Evolutionary conservation across 2,113 vertebrate genomes (phyloP).

Genomic region (Pipa parva): DNA sequence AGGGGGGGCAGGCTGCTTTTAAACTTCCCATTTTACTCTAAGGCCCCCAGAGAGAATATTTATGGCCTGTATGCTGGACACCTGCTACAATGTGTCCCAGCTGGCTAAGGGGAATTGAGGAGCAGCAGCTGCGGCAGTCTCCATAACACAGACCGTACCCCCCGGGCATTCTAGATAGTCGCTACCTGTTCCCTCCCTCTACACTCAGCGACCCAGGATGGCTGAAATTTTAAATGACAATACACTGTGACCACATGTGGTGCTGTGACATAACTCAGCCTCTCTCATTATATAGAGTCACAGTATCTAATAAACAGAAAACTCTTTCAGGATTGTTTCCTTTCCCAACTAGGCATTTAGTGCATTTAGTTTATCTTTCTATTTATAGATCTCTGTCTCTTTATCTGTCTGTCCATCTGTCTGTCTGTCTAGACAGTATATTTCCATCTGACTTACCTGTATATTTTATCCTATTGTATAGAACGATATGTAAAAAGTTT

Average conservation of each 20-base stretch:
- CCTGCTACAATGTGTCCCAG: conserved; percentile 29
- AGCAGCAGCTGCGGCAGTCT: conserved; percentile 7
- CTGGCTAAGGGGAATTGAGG: conserved; percentile 8
- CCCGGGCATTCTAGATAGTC: background rate
- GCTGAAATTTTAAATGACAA: conserved; percentile 24
- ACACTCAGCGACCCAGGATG: conserved; percentile 24
- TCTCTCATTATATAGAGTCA: background rate
- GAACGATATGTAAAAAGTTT: no score
- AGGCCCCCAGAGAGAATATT: conserved; percentile 20
- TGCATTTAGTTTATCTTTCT: background rate
- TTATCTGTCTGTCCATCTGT: no score
- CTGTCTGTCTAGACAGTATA: background rate
- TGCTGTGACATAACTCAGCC: background rate
- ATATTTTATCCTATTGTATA: no score
- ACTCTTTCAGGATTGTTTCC: background rate
- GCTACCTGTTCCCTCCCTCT: conserved; percentile 13
- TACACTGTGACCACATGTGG: background rate
- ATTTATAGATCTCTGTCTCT: background rate
- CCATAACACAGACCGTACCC: background rate
- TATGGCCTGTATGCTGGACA: conserved; percentile 15
- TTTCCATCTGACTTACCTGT: no score
- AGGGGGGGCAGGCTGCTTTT: background rate
- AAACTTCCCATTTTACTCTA: conserved; percentile 9
- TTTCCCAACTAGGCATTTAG: background rate
- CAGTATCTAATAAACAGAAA: background rate